Evolutionary conservation across 1,140 invertebrate species (phyloP).

Genomic region (Hylaeus anthracinus): DNA sequence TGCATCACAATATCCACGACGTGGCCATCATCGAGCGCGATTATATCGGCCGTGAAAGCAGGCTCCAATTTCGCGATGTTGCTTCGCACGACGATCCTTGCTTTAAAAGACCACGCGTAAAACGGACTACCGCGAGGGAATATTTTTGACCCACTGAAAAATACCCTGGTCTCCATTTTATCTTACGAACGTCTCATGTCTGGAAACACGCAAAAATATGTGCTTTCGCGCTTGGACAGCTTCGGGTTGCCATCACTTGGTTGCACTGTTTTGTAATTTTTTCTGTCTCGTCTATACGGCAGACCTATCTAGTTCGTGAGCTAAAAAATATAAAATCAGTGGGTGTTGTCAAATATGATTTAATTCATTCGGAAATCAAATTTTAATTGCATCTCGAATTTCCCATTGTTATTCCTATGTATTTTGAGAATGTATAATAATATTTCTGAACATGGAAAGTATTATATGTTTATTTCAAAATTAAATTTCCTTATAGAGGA

Average conservation of each 20-base stretch:
- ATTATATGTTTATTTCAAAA: too few relatives aligned
- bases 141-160: background rate
- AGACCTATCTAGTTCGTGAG: background rate
- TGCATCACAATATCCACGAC: constrained; percentile 42
- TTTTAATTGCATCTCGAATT: too few relatives aligned
- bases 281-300: background rate
- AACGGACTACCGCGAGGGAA: background rate
- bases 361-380: too few relatives aligned
- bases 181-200: too few relatives aligned
- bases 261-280: background rate
- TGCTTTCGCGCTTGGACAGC: background rate
- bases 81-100: constrained; percentile 8
- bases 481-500: too few relatives aligned
- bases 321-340: background rate
- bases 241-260: background rate
- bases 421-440: too few relatives aligned
- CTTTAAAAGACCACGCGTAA: constrained; percentile 1
- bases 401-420: too few relatives aligned
- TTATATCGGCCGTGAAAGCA: constrained; percentile 39
- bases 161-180: background rate
- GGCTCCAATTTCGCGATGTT: constrained; percentile 46
- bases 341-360: background rate
- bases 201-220: background rate
- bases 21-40: constrained; percentile 37
- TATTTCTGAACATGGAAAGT: too few relatives aligned